A percentile compares a stretch with the other conserved stretches of the same genome.
Conservation (phyloP, 2,797 vertebrate species). For the Rachycentron canadum region DNA sequence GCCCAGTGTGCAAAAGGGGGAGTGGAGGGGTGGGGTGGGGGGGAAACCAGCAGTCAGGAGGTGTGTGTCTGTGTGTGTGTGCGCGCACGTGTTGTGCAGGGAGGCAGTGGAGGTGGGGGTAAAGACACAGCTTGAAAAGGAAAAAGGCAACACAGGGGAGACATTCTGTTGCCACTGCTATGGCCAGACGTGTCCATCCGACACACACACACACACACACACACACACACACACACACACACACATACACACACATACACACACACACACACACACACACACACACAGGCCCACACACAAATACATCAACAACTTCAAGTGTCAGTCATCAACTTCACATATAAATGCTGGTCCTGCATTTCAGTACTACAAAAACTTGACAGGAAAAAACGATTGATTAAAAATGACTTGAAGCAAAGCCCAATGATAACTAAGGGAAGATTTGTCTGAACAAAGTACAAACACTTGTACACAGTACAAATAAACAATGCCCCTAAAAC, state of each 20-base stretch:
- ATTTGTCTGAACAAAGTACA: neutral
- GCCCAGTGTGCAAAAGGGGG: constrained; percentile 36
- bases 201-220: constrained; percentile 41
- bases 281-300: constrained; percentile 19
- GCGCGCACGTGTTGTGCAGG: constrained; percentile 11
- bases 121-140: constrained; percentile 75
- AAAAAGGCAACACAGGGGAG: constrained; percentile 70
- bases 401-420: neutral
- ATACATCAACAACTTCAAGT: constrained; percentile 29
- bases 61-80: constrained; percentile 12
- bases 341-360: neutral
- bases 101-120: constrained; percentile 48
- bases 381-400: neutral
- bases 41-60: constrained; percentile 61
- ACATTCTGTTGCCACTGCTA: constrained; percentile 71
- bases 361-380: neutral
- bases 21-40: constrained; percentile 23
- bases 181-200: constrained; percentile 74
- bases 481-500: neutral
- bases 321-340: constrained; percentile 21
- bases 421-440: neutral
- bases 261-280: constrained; percentile 31
- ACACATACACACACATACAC: constrained; percentile 25
- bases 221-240: constrained; percentile 23
- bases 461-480: neutral